A percentile compares a stretch with the other conserved stretches of the same genome.
Evolutionary conservation across 1,140 invertebrate species (phyloP).

Genomic region (Bilobella aurantiaca): DNA sequence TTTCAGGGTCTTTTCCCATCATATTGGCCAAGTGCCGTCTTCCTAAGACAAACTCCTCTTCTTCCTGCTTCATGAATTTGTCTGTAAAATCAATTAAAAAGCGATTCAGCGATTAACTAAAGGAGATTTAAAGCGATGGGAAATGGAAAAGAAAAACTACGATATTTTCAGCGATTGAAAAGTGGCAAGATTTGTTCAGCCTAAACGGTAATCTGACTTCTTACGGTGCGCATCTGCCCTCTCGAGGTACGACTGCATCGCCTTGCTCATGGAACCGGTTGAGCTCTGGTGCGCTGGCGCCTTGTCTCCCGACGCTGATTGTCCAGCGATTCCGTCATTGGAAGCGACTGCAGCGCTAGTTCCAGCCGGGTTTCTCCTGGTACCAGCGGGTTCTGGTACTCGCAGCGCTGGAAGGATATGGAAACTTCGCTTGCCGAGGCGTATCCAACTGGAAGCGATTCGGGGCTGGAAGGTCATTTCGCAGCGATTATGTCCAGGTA

Average conservation of each 20-base stretch:
- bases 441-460: too few relatives aligned
- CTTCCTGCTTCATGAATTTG: slow-evolving; percentile 71
- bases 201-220: too few relatives aligned
- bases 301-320: background rate
- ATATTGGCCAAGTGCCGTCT: slow-evolving; percentile 94
- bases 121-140: background rate
- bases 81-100: slow-evolving; percentile 43
- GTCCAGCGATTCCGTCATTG: background rate
- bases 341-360: background rate
- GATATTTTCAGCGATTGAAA: too few relatives aligned
- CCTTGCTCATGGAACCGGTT: slow-evolving; percentile 59
- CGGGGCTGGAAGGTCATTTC: too few relatives aligned
- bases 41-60: slow-evolving; percentile 75
- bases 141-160: too few relatives aligned
- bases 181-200: too few relatives aligned
- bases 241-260: slow-evolving; percentile 78
- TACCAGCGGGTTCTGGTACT: background rate
- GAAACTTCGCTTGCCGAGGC: too few relatives aligned
- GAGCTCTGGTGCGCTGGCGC: background rate
- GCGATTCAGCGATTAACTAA: background rate
- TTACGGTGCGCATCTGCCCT: slow-evolving; percentile 62
- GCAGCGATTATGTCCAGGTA: too few relatives aligned
- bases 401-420: too few relatives aligned
- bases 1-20: slow-evolving; percentile 85
- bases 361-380: background rate